These are phyloP conservation scores for Henricia sp. DNA, from an alignment of 53 echinoderm and acorn worm species.

Conservation along the genomic window DNA sequence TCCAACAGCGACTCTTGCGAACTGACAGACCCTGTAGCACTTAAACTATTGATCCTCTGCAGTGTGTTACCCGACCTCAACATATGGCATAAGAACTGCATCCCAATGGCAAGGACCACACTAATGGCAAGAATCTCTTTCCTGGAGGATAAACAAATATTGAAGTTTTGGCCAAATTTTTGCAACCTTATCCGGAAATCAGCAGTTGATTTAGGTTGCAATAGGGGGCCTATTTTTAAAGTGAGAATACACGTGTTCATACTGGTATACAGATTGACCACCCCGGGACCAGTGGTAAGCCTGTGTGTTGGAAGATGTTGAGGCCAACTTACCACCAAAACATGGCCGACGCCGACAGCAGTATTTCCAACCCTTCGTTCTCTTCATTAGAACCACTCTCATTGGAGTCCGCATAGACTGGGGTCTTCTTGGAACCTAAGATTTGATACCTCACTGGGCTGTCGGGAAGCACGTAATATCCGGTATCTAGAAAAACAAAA, in stretches of 20 bases:
- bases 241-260: too few species aligned
- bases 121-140: slow-evolving; percentile 85
- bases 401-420: slow-evolving; percentile 32
- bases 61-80: slow-evolving; percentile 57
- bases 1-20: slow-evolving; percentile 33
- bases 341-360: slow-evolving; percentile 76
- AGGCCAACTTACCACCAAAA: slow-evolving; percentile 87
- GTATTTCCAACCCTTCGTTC: slow-evolving; percentile 63
- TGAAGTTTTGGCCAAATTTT: too few species aligned
- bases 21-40: slow-evolving; percentile 36
- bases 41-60: slow-evolving; percentile 42
- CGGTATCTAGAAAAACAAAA: slow-evolving; percentile 53
- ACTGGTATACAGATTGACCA: too few species aligned
- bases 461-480: slow-evolving; percentile 72
- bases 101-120: slow-evolving; percentile 72
- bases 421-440: slow-evolving; percentile 36
- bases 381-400: slow-evolving; percentile 43
- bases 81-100: slow-evolving; percentile 86
- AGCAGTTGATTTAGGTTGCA: too few species aligned
- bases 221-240: too few species aligned
- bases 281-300: too few species aligned
- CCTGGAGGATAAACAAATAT: slow-evolving; percentile 52
- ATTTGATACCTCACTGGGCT: slow-evolving; percentile 42
- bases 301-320: background rate
- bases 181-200: too few species aligned